These are phyloP conservation scores for Sylvilagus bachmani DNA, from an alignment of 2,113 vertebrate genomes.

Conservation along the genomic window DNA sequence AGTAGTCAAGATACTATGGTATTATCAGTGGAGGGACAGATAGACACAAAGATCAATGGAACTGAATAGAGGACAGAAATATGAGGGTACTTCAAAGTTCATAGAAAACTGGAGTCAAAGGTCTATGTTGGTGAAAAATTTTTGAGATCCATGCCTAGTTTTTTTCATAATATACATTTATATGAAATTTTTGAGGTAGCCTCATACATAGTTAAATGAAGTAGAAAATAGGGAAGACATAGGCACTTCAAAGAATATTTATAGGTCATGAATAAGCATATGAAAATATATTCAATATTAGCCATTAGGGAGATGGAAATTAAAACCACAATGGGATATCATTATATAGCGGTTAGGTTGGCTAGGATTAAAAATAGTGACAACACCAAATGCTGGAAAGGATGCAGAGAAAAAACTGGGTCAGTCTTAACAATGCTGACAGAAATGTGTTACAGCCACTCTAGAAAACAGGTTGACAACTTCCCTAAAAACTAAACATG, in stretches of 20 bases:
- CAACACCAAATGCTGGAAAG: neutral
- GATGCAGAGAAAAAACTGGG: neutral
- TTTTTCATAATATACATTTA: too few relatives aligned
- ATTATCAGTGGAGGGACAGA: neutral
- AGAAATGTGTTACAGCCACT: neutral
- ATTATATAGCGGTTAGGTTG: neutral
- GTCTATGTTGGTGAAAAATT: too few relatives aligned
- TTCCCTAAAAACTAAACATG: constrained; percentile 33
- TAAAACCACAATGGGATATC: neutral
- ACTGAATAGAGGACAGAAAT: neutral
- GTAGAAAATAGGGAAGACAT: neutral
- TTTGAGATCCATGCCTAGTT: too few relatives aligned
- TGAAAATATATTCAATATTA: neutral
- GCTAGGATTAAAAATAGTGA: neutral
- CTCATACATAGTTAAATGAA: neutral
- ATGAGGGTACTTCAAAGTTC: too few relatives aligned
- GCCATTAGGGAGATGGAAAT: constrained; percentile 18
- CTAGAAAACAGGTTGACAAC: neutral
- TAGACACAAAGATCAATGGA: neutral
- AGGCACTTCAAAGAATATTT: constrained; percentile 8
- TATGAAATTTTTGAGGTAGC: too few relatives aligned
- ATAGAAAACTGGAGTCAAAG: too few relatives aligned
- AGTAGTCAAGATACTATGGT: neutral
- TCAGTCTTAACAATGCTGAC: neutral
- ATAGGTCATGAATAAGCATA: neutral